A percentile compares a stretch with the other conserved stretches of the same genome.
Conservation (phyloP, 2,797 vertebrate species). For the Otolemur crassicaudatus region DNA sequence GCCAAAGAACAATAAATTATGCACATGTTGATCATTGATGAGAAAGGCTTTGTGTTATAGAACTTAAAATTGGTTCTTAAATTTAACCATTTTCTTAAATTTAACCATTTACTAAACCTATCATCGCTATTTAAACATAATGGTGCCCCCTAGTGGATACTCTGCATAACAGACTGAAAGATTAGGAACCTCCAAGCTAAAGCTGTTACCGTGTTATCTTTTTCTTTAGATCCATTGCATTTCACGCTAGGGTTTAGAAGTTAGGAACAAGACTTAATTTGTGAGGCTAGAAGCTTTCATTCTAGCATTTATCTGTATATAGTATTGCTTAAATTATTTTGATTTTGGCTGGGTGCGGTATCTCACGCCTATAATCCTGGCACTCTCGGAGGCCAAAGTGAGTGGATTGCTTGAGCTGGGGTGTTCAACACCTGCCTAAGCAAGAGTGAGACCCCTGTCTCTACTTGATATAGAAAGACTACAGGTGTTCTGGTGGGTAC, state of each 20-base stretch:
- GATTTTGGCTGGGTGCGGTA: background rate
- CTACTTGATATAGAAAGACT: too few relatives aligned
- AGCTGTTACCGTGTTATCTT: background rate
- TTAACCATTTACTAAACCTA: background rate
- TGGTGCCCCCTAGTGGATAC: conserved; percentile 78
- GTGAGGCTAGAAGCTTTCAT: background rate
- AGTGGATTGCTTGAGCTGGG: too few relatives aligned
- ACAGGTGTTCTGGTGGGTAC: too few relatives aligned
- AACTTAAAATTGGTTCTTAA: conserved; percentile 40
- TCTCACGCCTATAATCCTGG: too few relatives aligned
- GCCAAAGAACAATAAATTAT: background rate
- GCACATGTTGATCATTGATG: conserved; percentile 24
- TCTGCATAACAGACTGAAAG: background rate
- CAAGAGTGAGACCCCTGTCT: too few relatives aligned
- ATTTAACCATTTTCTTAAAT: conserved; percentile 7
- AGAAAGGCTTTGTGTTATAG: conserved; percentile 29
- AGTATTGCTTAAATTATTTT: conserved; percentile 16
- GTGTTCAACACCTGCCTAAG: too few relatives aligned
- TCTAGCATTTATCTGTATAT: background rate
- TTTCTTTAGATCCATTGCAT: background rate
- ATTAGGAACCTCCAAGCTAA: background rate
- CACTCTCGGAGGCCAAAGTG: too few relatives aligned
- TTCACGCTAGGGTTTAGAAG: background rate
- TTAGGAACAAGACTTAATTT: conserved; percentile 10
- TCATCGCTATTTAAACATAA: conserved; percentile 65